These are phyloP conservation scores for Sebastiscus albofasciatus DNA, from an alignment of 2,797 vertebrate species.

Conservation along the genomic window DNA sequence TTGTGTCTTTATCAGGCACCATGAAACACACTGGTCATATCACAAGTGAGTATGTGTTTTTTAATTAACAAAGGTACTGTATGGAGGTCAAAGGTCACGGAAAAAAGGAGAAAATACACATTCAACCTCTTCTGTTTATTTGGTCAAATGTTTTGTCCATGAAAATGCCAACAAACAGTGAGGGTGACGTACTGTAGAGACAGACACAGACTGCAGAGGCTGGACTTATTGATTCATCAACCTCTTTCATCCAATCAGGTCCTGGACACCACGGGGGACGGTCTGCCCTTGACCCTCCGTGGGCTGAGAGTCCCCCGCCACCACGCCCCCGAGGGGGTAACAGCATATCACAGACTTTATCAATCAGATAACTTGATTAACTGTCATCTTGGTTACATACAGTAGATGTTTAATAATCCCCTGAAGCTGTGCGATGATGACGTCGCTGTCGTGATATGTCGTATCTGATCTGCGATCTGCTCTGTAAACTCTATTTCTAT, in stretches of 20 bases:
- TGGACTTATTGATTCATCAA: slow-evolving; percentile 56
- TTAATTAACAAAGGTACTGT: neutral
- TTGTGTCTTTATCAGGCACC: neutral
- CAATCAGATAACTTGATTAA: slow-evolving; percentile 24
- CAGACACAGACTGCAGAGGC: slow-evolving; percentile 39
- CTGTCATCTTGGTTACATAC: neutral
- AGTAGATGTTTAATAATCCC: neutral
- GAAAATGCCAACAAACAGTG: slow-evolving; percentile 57
- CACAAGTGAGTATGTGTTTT: neutral
- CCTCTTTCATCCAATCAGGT: slow-evolving; percentile 56
- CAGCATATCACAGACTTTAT: slow-evolving; percentile 11
- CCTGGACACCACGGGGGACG: slow-evolving; percentile 19
- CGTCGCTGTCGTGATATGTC: neutral
- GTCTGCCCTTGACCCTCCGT: slow-evolving; percentile 69
- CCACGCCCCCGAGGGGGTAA: slow-evolving; percentile 41
- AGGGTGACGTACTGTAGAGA: slow-evolving; percentile 42
- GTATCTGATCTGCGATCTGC: slow-evolving; percentile 3
- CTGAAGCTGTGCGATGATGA: slow-evolving; percentile 7
- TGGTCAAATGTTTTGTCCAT: slow-evolving; percentile 63
- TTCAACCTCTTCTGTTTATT: slow-evolving; percentile 66
- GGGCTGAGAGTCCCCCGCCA: slow-evolving; percentile 45
- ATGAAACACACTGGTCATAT: neutral
- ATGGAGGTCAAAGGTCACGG: neutral
- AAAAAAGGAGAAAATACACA: slow-evolving; percentile 35
- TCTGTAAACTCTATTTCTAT: slow-evolving; percentile 35